A percentile compares a stretch with the other conserved stretches of the same genome.
These are phyloP conservation scores for Phortica magna DNA, from an alignment of 2,888 invertebrate genomes.

Conservation along the genomic window DNA sequence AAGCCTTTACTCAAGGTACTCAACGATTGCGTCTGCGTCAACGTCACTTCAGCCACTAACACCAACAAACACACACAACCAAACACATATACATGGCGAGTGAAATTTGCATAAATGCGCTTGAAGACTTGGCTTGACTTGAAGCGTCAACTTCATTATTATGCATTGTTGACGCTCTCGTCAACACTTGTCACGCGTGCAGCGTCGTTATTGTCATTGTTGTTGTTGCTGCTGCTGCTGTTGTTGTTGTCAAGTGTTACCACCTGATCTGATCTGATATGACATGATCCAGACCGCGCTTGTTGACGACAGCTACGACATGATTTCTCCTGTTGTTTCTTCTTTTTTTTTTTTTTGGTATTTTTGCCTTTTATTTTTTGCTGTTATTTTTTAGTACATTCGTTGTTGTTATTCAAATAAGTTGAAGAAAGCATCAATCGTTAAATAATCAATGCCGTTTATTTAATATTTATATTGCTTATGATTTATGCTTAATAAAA, in stretches of 20 bases:
- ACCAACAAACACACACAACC: too few relatives aligned
- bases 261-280: constrained; percentile 18
- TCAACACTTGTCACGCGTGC: constrained; percentile 55
- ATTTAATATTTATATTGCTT: too few relatives aligned
- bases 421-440: too few relatives aligned
- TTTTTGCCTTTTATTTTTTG: too few relatives aligned
- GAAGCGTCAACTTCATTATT: constrained; percentile 57
- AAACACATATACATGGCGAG: too few relatives aligned
- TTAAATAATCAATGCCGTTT: too few relatives aligned
- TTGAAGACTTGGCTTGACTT: background rate
- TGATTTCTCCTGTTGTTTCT: background rate
- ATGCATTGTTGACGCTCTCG: constrained; percentile 63
- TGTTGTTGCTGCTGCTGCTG: background rate
- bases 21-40: background rate
- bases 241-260: background rate
- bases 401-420: too few relatives aligned
- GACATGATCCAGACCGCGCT: background rate
- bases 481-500: too few relatives aligned
- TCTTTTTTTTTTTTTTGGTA: background rate
- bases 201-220: constrained; percentile 3
- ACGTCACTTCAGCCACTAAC: background rate
- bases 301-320: background rate
- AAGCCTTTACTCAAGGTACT: background rate
- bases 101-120: too few relatives aligned
- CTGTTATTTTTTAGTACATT: too few relatives aligned